Evolutionary conservation across 2,888 invertebrate genomes (phyloP), one percentile per base, ranked within the genome.

Genomic region (Alloscopus bannaensis): DNA sequence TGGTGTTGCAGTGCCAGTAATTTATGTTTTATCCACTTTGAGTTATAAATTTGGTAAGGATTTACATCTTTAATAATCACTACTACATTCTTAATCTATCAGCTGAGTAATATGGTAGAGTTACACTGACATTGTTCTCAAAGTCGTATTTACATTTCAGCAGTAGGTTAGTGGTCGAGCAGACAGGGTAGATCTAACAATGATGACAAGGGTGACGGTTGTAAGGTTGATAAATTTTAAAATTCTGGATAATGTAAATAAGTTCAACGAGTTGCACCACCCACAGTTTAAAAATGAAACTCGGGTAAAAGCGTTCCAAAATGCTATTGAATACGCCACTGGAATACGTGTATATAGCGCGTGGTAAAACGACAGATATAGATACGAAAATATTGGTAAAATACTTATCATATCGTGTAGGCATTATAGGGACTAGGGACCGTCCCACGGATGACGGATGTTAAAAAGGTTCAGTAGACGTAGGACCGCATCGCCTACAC

Each of bases 1-100:
- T 45, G 52, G 50, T 50, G 50, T 50, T 50, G 1, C 60, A 4
- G 62, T 50, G 60, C 22, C 36, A 62, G 62, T 62, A 11, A 18
- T 65, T 71, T 62, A 45, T 52, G 62, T 62, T 71, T 36, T 52
- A 4, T 62, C 45, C 40, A 52, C 40, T 62, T 71, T 71, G 18
- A 62, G 36, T 62, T 62, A n/a, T 24, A 62, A 29, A 60, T 31
- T 71, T 50, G 71, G 71, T 71, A 62, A 71, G 71, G 31, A 59
- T 59, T 24, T 18, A 13, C 6, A 52, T 6, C 13, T 26, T 11
- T 26, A 24, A 26, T 55, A 16, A 11, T 55, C 11, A 3, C 8
- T 8, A 8, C 4, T 52, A 16, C 20, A 26, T 55, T 26, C 2
- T 18, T 18, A 50, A 2, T 20, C 20, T 11, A 50, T 50, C 20